Percentiles rank a stretch among this genome's conserved stretches.
Conservation (phyloP, 2,113 vertebrate genomes). For the Odobenus rosmarus region DNA sequence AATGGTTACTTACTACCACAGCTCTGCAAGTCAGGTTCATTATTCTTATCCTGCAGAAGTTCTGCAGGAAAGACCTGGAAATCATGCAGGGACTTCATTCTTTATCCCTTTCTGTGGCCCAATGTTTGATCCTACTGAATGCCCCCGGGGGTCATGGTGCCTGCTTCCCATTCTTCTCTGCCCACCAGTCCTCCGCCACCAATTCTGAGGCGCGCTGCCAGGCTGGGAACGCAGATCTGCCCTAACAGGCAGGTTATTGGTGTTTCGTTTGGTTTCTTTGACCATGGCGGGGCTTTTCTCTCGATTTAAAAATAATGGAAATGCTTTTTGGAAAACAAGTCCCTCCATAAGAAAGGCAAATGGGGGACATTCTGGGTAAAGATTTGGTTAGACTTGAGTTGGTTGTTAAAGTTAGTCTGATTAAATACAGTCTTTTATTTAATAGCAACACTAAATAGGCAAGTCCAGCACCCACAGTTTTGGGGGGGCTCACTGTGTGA, state of each 20-base stretch:
- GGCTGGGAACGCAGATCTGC: not conserved
- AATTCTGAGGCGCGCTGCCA: not conserved
- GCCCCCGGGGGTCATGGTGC: not conserved
- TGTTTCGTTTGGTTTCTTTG: not conserved
- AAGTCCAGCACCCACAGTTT: not conserved
- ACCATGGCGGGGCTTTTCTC: not conserved
- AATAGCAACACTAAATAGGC: not conserved
- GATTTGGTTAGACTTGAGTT: not conserved
- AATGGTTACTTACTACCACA: not conserved
- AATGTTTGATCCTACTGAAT: not conserved
- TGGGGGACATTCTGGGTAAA: not conserved
- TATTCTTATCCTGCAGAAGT: not conserved
- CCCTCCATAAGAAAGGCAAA: not conserved
- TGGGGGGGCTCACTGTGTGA: not conserved
- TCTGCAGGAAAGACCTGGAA: not conserved
- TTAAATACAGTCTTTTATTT: not conserved
- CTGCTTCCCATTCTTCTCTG: not conserved
- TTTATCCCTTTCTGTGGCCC: not conserved
- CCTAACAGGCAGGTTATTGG: not conserved
- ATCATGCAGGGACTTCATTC: not conserved
- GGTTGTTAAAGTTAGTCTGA: slow-evolving; percentile 26
- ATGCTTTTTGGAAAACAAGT: slow-evolving; percentile 41
- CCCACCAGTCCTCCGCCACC: not conserved
- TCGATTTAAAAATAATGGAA: slow-evolving; percentile 5
- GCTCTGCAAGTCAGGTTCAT: not conserved